phyloP scores from a whole-genome alignment of 1,140 invertebrate genomes.

The Calephelis nemesis region DNA sequence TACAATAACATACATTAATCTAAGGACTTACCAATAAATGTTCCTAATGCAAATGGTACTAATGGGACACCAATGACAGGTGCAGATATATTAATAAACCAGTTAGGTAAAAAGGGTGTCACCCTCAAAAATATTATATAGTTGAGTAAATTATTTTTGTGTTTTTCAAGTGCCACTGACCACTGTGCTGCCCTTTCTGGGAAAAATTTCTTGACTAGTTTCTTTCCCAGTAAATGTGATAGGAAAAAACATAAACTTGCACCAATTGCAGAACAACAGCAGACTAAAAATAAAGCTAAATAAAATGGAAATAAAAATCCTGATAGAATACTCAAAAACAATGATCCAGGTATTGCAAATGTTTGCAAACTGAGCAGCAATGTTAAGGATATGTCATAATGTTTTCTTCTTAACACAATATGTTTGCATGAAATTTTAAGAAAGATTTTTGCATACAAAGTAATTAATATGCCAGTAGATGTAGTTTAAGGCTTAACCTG shows the following conservation, averaged over 20 bases:
- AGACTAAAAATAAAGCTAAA: slow-evolving; percentile 93
- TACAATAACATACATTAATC: slow-evolving; percentile 13
- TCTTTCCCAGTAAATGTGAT: slow-evolving; percentile 92
- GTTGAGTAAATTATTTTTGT: slow-evolving; percentile 94
- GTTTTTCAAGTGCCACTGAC: slow-evolving; percentile 91
- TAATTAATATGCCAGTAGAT: too few species aligned
- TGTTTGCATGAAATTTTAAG: background rate
- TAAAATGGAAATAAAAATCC: slow-evolving; percentile 98
- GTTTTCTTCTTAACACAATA: background rate
- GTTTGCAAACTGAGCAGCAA: slow-evolving; percentile 91
- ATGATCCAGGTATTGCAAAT: slow-evolving; percentile 99
- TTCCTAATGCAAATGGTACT: slow-evolving; percentile 95
- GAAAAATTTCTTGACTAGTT: slow-evolving; percentile 92
- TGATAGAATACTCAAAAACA: slow-evolving; percentile 98
- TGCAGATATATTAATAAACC: slow-evolving; percentile 99
- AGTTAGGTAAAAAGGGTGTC: slow-evolving; percentile 98
- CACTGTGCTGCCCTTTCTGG: slow-evolving; percentile 92
- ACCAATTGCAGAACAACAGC: slow-evolving; percentile 97
- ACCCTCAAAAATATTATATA: slow-evolving; percentile 98
- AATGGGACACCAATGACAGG: slow-evolving; percentile 98
- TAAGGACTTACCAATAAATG: slow-evolving; percentile 86
- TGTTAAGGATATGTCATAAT: slow-evolving; percentile 1
- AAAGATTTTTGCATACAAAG: too few species aligned
- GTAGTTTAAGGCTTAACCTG: too few species aligned
- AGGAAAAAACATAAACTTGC: slow-evolving; percentile 97